Evolutionary conservation across 2,888 invertebrate genomes (phyloP), one percentile per base, ranked within the genome.

Genomic region (Caradrina kadenii): DNA sequence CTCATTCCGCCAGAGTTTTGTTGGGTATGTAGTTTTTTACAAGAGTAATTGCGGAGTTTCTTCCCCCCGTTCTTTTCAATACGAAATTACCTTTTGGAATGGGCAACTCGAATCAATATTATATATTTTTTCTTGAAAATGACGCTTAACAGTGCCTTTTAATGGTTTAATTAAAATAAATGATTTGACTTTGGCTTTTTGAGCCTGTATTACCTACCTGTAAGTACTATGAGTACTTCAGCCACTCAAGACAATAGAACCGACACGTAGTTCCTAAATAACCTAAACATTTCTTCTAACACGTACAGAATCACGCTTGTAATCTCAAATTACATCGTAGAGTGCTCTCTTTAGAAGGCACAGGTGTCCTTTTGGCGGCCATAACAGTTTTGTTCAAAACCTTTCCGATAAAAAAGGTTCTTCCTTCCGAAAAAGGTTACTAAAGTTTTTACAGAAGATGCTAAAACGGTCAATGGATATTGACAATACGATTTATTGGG

Each of bases 341-440:
- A 26, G 35, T 22, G 56, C 52, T 52, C 56, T 61, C 19, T 65
- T 78, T 56, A 69, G 73, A 53, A 68, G 81, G 79, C 85, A 83
- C 83, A 85, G 83, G 83, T 85, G 83, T 75, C 69, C 68, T 64
- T 61, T 67, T 64, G 69, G 48, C 49, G 35, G 74, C 73, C 63
- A 83, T 83, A 85, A 83, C 85, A 69, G 64, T 83, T 85, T 72
- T 68, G 72, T 70, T 66, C 60, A 52, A 72, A 79, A 82, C 75
- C 70, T 69, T 83, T 80, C 45, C 65, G 59, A 83, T 80, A 85
- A 83, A 82, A 82, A 83, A 54, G 73, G 65, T 56, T 56, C 63
- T 62, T 52, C 48, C 39, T 63, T 63, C 53, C 66, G 54, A 59
- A 65, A 79, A 84, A 62, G 67, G 67, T 64, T 62, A 52, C 21